A percentile compares a stretch with the other conserved stretches of the same genome.
phyloP scores from a whole-genome alignment of 2,797 vertebrate genomes.

The Hirundo rustica region DNA sequence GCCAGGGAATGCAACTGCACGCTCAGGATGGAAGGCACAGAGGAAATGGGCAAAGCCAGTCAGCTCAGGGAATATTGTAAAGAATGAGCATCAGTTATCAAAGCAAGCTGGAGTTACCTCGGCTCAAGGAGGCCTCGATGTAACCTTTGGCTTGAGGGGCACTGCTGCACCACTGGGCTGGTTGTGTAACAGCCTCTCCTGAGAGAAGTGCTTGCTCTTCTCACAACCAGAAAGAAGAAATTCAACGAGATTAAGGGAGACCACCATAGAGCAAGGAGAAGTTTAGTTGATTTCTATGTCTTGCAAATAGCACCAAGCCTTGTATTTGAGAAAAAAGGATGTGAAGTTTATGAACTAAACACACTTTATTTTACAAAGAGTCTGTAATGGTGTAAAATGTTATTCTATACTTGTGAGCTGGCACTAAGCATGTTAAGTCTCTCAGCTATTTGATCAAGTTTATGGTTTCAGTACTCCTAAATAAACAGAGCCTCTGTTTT shows the following conservation, averaged over 20 bases:
- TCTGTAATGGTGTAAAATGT: background rate
- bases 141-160: background rate
- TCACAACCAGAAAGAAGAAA: background rate
- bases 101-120: background rate
- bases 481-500: background rate
- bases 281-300: background rate
- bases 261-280: background rate
- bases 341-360: background rate
- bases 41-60: background rate
- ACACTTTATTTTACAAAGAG: background rate
- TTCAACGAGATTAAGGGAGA: background rate
- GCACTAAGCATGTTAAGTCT: background rate
- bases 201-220: background rate
- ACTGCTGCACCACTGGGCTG: background rate
- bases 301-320: background rate
- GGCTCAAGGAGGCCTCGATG: background rate
- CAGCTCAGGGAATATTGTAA: background rate
- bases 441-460: background rate
- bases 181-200: background rate
- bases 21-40: fast-evolving
- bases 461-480: background rate
- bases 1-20: background rate
- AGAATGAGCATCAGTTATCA: background rate
- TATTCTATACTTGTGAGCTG: background rate
- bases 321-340: background rate